Conservation (phyloP, 2,113 vertebrate genomes). For the Jacana jacana region DNA sequence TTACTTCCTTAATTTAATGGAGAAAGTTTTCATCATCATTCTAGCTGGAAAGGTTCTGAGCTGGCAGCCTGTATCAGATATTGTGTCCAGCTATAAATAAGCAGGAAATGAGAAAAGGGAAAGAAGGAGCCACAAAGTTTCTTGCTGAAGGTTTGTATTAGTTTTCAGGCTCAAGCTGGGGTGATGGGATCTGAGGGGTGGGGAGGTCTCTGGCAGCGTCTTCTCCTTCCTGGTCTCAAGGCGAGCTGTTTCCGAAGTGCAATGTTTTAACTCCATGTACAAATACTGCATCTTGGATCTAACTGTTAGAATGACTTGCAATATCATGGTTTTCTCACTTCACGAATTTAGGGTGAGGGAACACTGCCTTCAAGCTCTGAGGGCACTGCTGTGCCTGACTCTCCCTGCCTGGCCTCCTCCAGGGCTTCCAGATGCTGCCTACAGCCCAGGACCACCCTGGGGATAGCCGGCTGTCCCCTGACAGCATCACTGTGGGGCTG, state of each 20-base stretch:
- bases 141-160: background rate
- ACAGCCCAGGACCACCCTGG: too few species aligned
- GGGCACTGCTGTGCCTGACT: background rate
- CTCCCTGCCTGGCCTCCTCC: background rate
- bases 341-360: too few species aligned
- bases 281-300: background rate
- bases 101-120: background rate
- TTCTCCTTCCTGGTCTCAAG: background rate
- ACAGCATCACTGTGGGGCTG: accelerated
- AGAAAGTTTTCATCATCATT: background rate
- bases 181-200: background rate
- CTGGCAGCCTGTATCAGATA: background rate
- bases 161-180: background rate
- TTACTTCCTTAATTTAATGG: background rate
- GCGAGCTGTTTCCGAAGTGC: background rate
- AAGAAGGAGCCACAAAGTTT: background rate
- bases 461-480: background rate
- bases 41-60: background rate
- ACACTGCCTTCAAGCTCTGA: accelerated
- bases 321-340: background rate
- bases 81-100: background rate
- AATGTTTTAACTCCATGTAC: accelerated
- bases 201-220: background rate
- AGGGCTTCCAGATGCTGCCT: background rate
- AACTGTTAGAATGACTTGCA: background rate